Evolutionary conservation across 2,797 vertebrate species (phyloP), one percentile per base, ranked within the genome.

Genomic region (Pogoniulus pusillus): DNA sequence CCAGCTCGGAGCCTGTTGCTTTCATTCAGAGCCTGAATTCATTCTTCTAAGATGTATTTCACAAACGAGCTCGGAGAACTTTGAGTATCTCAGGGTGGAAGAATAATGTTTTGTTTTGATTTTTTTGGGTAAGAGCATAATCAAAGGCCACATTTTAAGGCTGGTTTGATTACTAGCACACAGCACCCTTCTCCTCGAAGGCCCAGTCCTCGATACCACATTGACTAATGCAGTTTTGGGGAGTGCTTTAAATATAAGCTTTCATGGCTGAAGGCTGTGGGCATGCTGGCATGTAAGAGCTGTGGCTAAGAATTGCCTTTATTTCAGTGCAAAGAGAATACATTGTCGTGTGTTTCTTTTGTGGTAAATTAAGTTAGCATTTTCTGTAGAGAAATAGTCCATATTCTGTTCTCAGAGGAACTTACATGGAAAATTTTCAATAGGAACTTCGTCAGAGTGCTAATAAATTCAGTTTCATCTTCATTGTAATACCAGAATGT

Each of bases 1-100:
- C 70, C 79, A 70, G 89, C 87, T 78, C 70, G 65, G 73, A 92
- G 92, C 90, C 85, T 96, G 87, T 93, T 92, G 92, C 78, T 77
- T 95, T 93, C 91, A 85, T 91, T 91, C 73, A 93, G 49, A 91
- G 81, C 45, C 73, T 65, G 57, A 60, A 72, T 87, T 94, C 72
- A 69, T 89, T 89, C 85, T 89, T 78, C 60, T 55, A 62, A 84
- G 79, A 59, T 3, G 6, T 58, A 23, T 87, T 89, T 93, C 80
- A 51, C 60, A 76, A 57, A 79, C 68, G 65, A 89, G 32, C 86
- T 79, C 53, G 81, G 64, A 90, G 60, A 74, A 17, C 45, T 54
- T 24, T 73, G 65, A 32, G 58, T 76, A 30, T 91, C 16, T 11
- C 77, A 12, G 57, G 37, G 32, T 3, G 23, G 22, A 16, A 77